phyloP scores from a whole-genome alignment of 37 sponge, comb jelly and placozoan genomes.

The Cladorhizidae sp. region DNA sequence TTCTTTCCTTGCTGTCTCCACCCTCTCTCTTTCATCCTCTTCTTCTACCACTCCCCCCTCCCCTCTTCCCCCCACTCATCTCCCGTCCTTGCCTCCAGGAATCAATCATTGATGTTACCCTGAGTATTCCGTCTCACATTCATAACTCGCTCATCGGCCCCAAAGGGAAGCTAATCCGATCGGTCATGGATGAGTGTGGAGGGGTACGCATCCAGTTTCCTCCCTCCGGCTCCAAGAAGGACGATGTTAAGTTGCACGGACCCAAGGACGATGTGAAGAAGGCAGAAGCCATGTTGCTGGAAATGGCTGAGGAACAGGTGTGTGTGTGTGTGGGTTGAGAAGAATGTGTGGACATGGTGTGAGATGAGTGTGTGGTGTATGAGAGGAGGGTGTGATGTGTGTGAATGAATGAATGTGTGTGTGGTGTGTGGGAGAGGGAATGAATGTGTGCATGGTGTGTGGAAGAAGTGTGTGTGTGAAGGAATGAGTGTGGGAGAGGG shows the following conservation, averaged over 20 bases:
- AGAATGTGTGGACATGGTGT: no score
- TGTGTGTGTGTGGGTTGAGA: no score
- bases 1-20: neutral
- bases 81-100: slow-evolving; percentile 32
- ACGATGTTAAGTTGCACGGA: slow-evolving; percentile 66
- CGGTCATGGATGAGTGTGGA: slow-evolving; percentile 87
- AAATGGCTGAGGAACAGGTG: slow-evolving; percentile 74
- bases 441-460: no score
- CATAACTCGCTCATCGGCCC: slow-evolving; percentile 90
- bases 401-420: no score
- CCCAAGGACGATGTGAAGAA: slow-evolving; percentile 87
- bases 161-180: slow-evolving; percentile 82
- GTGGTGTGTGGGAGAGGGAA: no score
- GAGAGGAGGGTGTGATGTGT: no score
- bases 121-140: slow-evolving; percentile 76
- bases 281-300: slow-evolving; percentile 74
- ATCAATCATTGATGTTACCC: slow-evolving; percentile 50
- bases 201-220: slow-evolving; percentile 86
- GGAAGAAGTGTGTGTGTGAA: no score
- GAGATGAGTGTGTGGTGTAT: no score
- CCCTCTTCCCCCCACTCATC: neutral
- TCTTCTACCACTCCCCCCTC: neutral
- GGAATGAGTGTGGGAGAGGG: no score
- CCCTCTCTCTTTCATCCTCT: neutral
- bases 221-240: slow-evolving; percentile 45